Evolutionary conservation across 2,888 invertebrate species (phyloP).

Genomic region (Marronus borbonicus): DNA sequence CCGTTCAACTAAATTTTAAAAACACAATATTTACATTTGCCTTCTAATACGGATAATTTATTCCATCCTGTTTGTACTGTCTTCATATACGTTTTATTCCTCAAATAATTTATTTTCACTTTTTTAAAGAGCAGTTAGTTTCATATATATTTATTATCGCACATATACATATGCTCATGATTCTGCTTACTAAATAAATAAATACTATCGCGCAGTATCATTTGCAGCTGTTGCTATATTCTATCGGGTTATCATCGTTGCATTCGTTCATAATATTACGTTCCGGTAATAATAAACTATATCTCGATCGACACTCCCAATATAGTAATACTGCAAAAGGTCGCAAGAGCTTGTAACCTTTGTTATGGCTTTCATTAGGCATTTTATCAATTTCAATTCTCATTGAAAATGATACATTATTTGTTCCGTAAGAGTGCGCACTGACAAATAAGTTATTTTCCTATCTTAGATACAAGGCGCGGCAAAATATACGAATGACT

Average conservation of each 20-base stretch:
- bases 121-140: background rate
- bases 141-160: background rate
- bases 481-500: slow-evolving; percentile 6
- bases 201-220: slow-evolving; percentile 6
- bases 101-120: slow-evolving; percentile 12
- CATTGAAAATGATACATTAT: slow-evolving; percentile 29
- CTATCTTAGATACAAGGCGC: slow-evolving; percentile 9
- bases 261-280: slow-evolving; percentile 4
- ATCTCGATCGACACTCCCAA: slow-evolving; percentile 20
- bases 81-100: background rate
- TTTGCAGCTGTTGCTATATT: slow-evolving; percentile 18
- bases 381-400: slow-evolving; percentile 23
- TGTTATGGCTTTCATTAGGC: slow-evolving; percentile 11
- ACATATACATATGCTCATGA: slow-evolving; percentile 1
- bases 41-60: slow-evolving; percentile 2
- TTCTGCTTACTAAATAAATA: slow-evolving; percentile 5
- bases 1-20: slow-evolving; percentile 3
- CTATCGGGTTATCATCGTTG: slow-evolving; percentile 3
- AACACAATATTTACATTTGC: slow-evolving; percentile 11
- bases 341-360: slow-evolving; percentile 15
- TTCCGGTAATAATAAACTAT: background rate
- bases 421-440: slow-evolving; percentile 16
- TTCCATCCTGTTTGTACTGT: slow-evolving; percentile 3
- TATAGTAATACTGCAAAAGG: slow-evolving; percentile 28
- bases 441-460: slow-evolving; percentile 12